These are phyloP conservation scores for Automeris io DNA, from an alignment of 2,888 invertebrate genomes.

Conservation along the genomic window DNA sequence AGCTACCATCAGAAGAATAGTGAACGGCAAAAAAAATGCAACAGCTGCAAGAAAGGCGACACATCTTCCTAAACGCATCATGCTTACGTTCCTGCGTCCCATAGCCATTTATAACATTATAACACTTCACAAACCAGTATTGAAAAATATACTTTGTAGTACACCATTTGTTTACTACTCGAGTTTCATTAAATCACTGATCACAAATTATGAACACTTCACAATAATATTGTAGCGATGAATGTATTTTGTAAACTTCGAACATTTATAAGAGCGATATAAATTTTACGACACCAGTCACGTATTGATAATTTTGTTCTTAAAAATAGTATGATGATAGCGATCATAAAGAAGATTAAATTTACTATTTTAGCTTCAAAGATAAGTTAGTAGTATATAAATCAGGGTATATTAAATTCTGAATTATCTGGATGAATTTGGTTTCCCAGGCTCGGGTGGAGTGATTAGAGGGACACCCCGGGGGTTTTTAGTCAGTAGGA, in stretches of 20 bases:
- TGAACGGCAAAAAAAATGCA: constrained; percentile 76
- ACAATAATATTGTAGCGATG: not conserved
- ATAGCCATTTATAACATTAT: constrained; percentile 29
- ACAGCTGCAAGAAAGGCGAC: constrained; percentile 78
- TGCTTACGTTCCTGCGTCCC: constrained; percentile 60
- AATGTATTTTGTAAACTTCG: not conserved
- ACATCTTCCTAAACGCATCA: constrained; percentile 74
- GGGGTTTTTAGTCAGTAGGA: no score
- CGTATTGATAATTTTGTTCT: no score
- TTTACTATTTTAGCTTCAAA: no score
- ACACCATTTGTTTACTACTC: not conserved
- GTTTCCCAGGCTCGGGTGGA: no score
- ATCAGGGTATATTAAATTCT: no score
- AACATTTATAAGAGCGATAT: constrained; percentile 4
- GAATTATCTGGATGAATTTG: no score
- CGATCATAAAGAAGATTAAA: not conserved
- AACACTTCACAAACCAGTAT: not conserved
- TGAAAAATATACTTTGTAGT: not conserved
- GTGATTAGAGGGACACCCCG: no score
- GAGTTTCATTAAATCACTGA: not conserved
- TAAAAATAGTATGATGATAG: not conserved
- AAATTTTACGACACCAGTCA: constrained; percentile 2
- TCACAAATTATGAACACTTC: not conserved
- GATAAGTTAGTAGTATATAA: no score
- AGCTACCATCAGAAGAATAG: constrained; percentile 78